Base-by-base conservation (phyloP, 2,113 vertebrate species). In the Heteronetta atricapilla region DNA sequence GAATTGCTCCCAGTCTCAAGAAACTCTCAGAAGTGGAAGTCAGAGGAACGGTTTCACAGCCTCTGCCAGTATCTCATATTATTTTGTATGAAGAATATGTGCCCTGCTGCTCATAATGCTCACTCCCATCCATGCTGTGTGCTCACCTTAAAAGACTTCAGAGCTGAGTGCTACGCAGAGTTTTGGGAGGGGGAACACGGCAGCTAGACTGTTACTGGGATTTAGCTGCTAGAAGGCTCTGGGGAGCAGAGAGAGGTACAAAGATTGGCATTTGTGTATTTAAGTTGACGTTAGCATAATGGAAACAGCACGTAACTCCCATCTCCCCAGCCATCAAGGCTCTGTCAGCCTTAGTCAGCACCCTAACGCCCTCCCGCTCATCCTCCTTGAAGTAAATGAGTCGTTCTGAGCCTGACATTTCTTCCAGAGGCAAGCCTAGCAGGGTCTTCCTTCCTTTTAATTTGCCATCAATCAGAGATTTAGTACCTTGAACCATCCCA, bases 401-500 rank as follows among this genome's bases (percentile, higher is more conserved):
- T 88, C 26, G 16, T 38, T 95, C 33, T 48, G 42, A 2, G 1
- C 75, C 88, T 73, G 88, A 44, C 8, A 2, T 83, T 94, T 68
- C 94, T 92, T 90, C 88, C 92, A 88, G 68, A 79, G 86, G 77
- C 86, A 76, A 94, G 25, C 80, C 74, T 92, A 93, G 82, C 80
- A 88, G 92, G 80, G 82, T 90, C 86, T 80, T 68, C 83, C 66
- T 78, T 92, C 88, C 77, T 53, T 88, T 73, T 69, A 66, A 84
- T 50, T 89, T 22, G 10, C 53, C 1, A 2, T 85, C 6, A 1
- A 85, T 75, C 93, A 68, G 72, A 81, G 33, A 36, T 86, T 95
- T 90, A 89, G 83, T 84, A 95, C 94, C 74, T 66, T 82, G 77
- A 95, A 94, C 92, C 88, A 87, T 84, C 80, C 93, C 89, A 93